Conservation (phyloP, 1,140 invertebrate genomes). For the Pogonomyrmex barbatus region DNA sequence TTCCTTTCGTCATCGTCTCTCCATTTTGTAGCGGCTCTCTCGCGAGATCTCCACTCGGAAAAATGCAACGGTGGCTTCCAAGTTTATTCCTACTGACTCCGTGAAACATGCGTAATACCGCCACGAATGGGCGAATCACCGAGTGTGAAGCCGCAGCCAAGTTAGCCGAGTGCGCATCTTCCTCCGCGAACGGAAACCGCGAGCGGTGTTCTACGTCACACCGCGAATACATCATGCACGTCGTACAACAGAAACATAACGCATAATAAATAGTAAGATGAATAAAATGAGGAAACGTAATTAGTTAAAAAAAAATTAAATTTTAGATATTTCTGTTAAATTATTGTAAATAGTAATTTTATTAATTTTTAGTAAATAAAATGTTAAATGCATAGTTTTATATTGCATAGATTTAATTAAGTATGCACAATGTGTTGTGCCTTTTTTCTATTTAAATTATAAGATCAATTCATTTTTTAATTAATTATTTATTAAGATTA, state of each 20-base stretch:
- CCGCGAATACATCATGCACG: conserved; percentile 21
- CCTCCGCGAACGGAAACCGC: conserved; percentile 39
- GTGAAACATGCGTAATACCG: background rate
- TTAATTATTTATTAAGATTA: background rate
- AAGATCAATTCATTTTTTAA: background rate
- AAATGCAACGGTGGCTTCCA: conserved; percentile 27
- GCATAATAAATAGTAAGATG: background rate
- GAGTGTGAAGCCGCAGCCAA: conserved; percentile 28
- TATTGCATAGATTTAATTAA: background rate
- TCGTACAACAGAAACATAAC: background rate
- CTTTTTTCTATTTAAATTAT: background rate
- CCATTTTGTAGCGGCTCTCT: background rate
- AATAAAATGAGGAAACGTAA: conserved; percentile 20
- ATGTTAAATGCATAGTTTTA: background rate
- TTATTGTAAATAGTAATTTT: conserved; percentile 9
- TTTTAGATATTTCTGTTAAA: background rate
- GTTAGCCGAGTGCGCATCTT: conserved; percentile 21
- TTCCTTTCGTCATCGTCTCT: background rate
- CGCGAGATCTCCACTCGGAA: conserved; percentile 26
- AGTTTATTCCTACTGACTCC: conserved; percentile 3
- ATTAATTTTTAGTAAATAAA: conserved; percentile 23
- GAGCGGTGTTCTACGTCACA: background rate
- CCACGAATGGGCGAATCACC: conserved; percentile 27
- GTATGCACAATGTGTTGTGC: background rate
- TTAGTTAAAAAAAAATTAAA: background rate